Evolutionary conservation across 2,113 vertebrate species (phyloP).

Genomic region (Nothobranchius kuhntae): DNA sequence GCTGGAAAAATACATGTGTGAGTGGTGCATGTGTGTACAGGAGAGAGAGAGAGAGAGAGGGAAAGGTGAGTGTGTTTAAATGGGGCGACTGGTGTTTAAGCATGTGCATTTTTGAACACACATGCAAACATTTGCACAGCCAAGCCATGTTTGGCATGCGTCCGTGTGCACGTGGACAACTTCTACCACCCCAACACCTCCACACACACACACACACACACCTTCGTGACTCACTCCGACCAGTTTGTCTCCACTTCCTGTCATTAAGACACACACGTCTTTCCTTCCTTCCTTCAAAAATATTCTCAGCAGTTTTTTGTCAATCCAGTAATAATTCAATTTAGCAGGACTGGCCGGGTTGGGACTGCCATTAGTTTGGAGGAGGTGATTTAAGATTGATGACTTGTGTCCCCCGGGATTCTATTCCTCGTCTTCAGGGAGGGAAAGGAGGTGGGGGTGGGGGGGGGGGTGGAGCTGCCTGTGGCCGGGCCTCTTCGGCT

Average conservation of each 20-base stretch:
- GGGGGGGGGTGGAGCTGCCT: constrained; percentile 14
- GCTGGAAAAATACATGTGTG: constrained; percentile 36
- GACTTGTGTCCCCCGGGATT: constrained; percentile 80
- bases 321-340: constrained; percentile 83
- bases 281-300: constrained; percentile 67
- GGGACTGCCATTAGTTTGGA: constrained; percentile 80
- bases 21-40: constrained; percentile 16
- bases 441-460: neutral
- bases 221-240: constrained; percentile 49
- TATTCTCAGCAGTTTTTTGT: constrained; percentile 78
- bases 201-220: too few species aligned
- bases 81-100: constrained; percentile 42
- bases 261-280: constrained; percentile 73
- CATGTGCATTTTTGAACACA: constrained; percentile 32
- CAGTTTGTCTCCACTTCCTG: constrained; percentile 68
- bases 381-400: constrained; percentile 84
- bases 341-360: constrained; percentile 74
- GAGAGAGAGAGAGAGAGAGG: constrained; percentile 2
- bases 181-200: constrained; percentile 13
- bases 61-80: constrained; percentile 40
- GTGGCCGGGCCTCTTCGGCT: constrained; percentile 69
- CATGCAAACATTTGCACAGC: constrained; percentile 32
- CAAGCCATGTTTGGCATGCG: constrained; percentile 40
- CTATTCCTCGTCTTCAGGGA: constrained; percentile 58
- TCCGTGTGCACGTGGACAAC: constrained; percentile 26